These are phyloP conservation scores for Polyommatus icarus DNA, from an alignment of 2,888 invertebrate genomes.

Conservation along the genomic window DNA sequence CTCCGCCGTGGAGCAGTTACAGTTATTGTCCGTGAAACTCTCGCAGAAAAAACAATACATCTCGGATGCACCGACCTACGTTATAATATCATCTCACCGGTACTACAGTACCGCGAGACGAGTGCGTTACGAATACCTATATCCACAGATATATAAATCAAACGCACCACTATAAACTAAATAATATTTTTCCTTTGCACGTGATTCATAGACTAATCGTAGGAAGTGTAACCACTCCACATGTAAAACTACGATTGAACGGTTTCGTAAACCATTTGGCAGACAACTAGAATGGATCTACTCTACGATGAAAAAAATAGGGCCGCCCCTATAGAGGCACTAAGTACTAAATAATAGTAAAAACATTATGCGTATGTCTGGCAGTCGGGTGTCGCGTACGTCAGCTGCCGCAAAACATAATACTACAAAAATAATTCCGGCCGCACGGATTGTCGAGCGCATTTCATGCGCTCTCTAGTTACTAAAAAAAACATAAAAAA, in stretches of 20 bases:
- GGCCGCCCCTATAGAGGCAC: slow-evolving; percentile 41
- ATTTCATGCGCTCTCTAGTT: slow-evolving; percentile 49
- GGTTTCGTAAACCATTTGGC: slow-evolving; percentile 44
- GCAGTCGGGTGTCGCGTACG: slow-evolving; percentile 47
- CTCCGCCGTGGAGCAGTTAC: slow-evolving; percentile 55
- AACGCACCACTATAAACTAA: slow-evolving; percentile 51
- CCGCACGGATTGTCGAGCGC: slow-evolving; percentile 50
- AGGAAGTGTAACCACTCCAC: slow-evolving; percentile 46
- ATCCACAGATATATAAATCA: slow-evolving; percentile 70
- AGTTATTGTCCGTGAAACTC: slow-evolving; percentile 1
- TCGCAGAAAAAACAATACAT: neutral
- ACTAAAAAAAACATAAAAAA: slow-evolving; percentile 61
- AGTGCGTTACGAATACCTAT: slow-evolving; percentile 64
- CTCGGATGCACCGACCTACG: neutral
- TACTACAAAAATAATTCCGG: slow-evolving; percentile 52
- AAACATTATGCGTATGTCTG: slow-evolving; percentile 48
- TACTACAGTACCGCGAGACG: slow-evolving; percentile 27
- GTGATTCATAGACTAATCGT: slow-evolving; percentile 32
- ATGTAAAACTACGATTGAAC: slow-evolving; percentile 41
- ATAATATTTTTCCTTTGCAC: slow-evolving; percentile 28
- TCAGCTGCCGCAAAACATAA: slow-evolving; percentile 54
- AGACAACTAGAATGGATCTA: slow-evolving; percentile 44
- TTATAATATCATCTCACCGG: neutral
- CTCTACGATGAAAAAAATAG: slow-evolving; percentile 43
- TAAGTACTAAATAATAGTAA: slow-evolving; percentile 53